Evolutionary conservation across 2,113 vertebrate species (phyloP), one percentile per base, ranked within the genome.

Genomic region (Zosterops pallidus): DNA sequence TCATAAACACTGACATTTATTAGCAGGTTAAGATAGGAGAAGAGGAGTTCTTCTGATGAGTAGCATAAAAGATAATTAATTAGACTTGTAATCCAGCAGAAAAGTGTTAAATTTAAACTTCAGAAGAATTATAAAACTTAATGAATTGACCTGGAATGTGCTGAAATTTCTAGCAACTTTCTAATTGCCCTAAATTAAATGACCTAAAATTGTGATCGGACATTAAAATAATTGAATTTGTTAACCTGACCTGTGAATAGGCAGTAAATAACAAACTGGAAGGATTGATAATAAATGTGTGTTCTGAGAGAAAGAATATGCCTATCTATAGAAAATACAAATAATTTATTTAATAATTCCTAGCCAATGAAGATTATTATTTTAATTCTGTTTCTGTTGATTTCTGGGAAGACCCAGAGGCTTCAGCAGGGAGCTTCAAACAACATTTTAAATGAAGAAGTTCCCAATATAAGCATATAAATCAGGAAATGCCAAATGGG

Each of bases 71-170:
- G 83, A 84, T 78, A 95, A 96, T 89, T 96, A 96, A 94, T 93
- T 93, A 89, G 88, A 90, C 65, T 92, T 94, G 64, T 93, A 94
- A 90, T 89, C 96, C 77, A 75, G n/a, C n/a, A 86, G 68, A 93
- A 94, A 92, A 93, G 80, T 95, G 56, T 96, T 95, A 94, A 90
- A 90, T 78, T 95, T 78, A 89, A 95, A 84, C 94, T 90, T 95
- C 92, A 92, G 76, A 96, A 95, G 89, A 86, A 84, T 74, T 70
- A 88, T 70, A 86, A 94, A 93, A 88, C 71, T 68, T 82, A 92
- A 90, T 89, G 64, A 95, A 90, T 94, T 93, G 63, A 83, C 79
- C 55, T 78, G 64, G 47, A 59, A 53, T 84, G n/a, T 90, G 41
- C 57, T 81, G 72, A 70, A 75, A 71, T 49, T 95, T 92, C 72